phyloP scores from a whole-genome alignment of 2,888 invertebrate species.

The Chesias legatella region DNA sequence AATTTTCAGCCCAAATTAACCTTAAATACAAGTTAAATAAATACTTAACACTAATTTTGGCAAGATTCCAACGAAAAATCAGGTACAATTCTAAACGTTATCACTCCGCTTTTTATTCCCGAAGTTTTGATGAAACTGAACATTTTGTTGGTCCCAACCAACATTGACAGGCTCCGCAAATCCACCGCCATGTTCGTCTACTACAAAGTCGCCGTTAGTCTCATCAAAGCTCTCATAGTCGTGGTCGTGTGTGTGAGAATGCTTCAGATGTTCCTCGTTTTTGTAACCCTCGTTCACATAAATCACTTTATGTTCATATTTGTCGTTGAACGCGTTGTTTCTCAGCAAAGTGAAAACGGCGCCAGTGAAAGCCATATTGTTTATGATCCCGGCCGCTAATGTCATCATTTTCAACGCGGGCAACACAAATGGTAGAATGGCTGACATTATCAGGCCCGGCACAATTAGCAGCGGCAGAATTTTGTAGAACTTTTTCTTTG shows the following conservation, averaged over 20 bases:
- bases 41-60: conserved; percentile 12
- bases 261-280: conserved; percentile 54
- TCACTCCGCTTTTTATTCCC: conserved; percentile 3
- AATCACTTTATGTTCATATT: conserved; percentile 74
- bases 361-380: conserved; percentile 84
- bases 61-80: conserved; percentile 15
- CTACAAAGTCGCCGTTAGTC: conserved; percentile 9
- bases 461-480: conserved; percentile 79
- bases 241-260: conserved; percentile 29
- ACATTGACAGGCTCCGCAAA: conserved; percentile 35
- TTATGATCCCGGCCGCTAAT: conserved; percentile 80
- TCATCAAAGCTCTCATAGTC: conserved; percentile 16
- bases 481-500: conserved; percentile 53
- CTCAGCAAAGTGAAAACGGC: conserved; percentile 80
- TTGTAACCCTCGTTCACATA: conserved; percentile 81
- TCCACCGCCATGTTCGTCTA: conserved; percentile 25
- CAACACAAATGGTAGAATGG: conserved; percentile 83
- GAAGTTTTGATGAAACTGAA: conserved; percentile 9
- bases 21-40: too few relatives aligned
- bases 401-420: conserved; percentile 85
- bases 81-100: background rate
- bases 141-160: conserved; percentile 38
- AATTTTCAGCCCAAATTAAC: too few relatives aligned
- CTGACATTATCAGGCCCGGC: conserved; percentile 83
- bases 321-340: conserved; percentile 80